Base-by-base conservation (phyloP, 2,888 invertebrate genomes). In the Zaprionus bogoriensis region DNA sequence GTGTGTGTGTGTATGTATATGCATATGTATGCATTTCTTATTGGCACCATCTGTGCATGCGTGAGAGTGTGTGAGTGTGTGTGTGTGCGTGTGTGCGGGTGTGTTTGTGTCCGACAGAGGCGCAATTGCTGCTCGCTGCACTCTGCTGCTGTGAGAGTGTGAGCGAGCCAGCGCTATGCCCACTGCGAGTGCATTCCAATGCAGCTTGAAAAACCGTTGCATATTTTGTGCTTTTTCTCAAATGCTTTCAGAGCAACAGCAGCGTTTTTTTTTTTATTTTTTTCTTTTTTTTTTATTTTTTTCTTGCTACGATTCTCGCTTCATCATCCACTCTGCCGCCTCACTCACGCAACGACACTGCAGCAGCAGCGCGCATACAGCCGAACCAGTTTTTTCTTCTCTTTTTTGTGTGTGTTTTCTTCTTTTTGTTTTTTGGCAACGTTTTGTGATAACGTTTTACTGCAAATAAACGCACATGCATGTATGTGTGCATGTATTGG, bases 11-110 rank as follows among this genome's bases (percentile, higher is more conserved):
- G 53, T 22, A 64, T 65, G 76, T 4, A 30, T 3, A 68, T 66
- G 54, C 27, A n/a, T 63, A 23, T 63, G 67, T 30, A 73, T 82
- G 83, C 77, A 79, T 64, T 79, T 82, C 85, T 79, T 80, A 82
- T 82, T 80, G 79, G 70, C 74, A 74, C 60, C 77, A 74, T 61
- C 69, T 69, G 74, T 60, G 67, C 67, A 67, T 51, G 46, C 45
- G 52, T 20, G 42, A 41, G 51, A 17, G 20, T 28, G 23, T 47
- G 32, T 22, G 28, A 38, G 38, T 51, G 55, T 46, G 7, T 54
- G 39, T 44, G 46, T 20, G 30, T 4, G 20, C 22, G 54, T 27
- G 25, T 54, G 3, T 63, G 17, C 25, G 41, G 42, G 17, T 38
- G 20, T 38, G 14, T 47, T 23, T 54, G 41, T 47, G 47, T 27